These are phyloP conservation scores for Typhlichthys subterraneus DNA, from an alignment of 2,797 vertebrate genomes.

Conservation along the genomic window DNA sequence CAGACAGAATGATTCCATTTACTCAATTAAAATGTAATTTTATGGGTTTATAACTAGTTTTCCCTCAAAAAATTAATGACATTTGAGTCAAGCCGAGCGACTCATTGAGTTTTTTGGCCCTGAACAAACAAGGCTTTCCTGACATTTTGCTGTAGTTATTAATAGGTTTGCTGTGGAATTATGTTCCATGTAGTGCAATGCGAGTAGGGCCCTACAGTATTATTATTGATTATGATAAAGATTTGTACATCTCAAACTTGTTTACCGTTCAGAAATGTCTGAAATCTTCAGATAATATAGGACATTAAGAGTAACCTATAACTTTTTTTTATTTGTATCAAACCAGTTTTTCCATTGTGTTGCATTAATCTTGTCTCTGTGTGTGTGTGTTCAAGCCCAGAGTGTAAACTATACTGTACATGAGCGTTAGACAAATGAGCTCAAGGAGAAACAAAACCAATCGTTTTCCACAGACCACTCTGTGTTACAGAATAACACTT, in stretches of 20 bases:
- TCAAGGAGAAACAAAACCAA: conserved; percentile 22
- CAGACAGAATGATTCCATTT: conserved; percentile 39
- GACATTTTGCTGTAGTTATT: conserved; percentile 37
- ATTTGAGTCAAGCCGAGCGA: conserved; percentile 45
- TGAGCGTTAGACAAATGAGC: conserved; percentile 44
- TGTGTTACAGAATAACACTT: conserved; percentile 43
- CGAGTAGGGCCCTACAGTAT: too few species aligned
- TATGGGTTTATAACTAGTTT: conserved; percentile 54
- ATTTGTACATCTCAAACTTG: too few species aligned
- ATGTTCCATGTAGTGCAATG: too few species aligned
- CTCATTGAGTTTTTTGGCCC: conserved; percentile 39
- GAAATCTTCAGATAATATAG: too few species aligned
- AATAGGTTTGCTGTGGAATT: background rate
- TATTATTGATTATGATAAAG: too few species aligned
- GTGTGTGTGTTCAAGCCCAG: background rate
- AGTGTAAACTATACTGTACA: conserved; percentile 1
- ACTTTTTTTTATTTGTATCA: too few species aligned
- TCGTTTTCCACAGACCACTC: conserved; percentile 25
- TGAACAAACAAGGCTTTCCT: conserved; percentile 16
- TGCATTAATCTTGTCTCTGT: background rate
- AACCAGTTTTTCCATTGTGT: too few species aligned
- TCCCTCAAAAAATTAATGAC: conserved; percentile 23
- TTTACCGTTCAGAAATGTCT: too few species aligned
- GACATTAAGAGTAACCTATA: too few species aligned
- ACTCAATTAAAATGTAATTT: conserved; percentile 50